Evolutionary conservation across 2,797 vertebrate genomes (phyloP).

Genomic region (Sebastolobus altivelis): DNA sequence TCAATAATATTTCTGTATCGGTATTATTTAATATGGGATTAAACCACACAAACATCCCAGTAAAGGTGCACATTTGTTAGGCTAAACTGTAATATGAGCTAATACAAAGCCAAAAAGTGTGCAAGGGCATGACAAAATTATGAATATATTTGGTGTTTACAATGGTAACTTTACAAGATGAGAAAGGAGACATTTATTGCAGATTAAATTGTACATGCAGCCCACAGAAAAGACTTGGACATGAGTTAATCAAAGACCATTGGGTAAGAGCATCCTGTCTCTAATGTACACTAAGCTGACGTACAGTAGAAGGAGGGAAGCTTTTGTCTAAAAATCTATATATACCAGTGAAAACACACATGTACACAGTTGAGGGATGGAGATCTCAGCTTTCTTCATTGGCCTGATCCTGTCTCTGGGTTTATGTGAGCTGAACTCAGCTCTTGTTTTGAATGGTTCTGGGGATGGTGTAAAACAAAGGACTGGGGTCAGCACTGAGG

Average conservation of each 20-base stretch:
- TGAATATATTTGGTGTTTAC: no score
- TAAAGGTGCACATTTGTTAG: no score
- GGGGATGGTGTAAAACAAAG: not conserved
- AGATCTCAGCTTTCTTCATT: conserved; percentile 11
- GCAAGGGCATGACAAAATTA: no score
- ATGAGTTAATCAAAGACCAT: not conserved
- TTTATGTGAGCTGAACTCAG: conserved; percentile 27
- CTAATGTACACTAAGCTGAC: not conserved
- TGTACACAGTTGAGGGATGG: conserved; percentile 19
- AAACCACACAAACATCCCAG: no score
- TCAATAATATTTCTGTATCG: no score
- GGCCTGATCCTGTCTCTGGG: conserved; percentile 29
- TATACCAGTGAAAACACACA: conserved; percentile 29
- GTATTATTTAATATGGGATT: no score
- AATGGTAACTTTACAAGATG: no score
- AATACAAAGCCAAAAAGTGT: no score
- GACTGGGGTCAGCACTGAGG: not conserved
- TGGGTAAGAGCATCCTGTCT: no score
- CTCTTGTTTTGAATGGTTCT: conserved; percentile 4
- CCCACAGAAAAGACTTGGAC: not conserved
- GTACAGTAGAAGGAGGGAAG: not conserved
- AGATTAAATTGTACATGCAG: no score
- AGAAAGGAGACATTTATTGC: no score
- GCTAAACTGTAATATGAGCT: no score
- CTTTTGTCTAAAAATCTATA: conserved; percentile 17